Evolutionary conservation across 2,113 vertebrate genomes (phyloP), one percentile per base, ranked within the genome.

Genomic region (Mohoua ochrocephala): DNA sequence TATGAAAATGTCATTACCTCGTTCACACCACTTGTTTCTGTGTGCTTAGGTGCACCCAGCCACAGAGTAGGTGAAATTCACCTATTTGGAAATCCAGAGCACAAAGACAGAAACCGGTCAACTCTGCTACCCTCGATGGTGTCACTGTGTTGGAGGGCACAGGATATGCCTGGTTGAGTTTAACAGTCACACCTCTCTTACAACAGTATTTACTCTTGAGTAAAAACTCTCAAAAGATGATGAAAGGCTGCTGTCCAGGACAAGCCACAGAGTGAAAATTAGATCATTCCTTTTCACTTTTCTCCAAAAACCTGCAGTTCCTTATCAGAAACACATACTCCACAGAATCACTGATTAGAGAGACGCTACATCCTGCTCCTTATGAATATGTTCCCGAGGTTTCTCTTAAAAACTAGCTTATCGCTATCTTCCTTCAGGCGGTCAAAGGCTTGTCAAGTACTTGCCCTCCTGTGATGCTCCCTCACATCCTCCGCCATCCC

Each of bases 1-100:
- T 71, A 41, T 20, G 49, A 71, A 81, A 87, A 71, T 2, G 4
- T 35, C 56, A 74, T 74, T 50, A 39, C 13, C 21, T 74, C 2
- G 0, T 35, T 53, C 47, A 39, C 20, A 27, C 0, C 0, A 15
- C 23, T 71, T 67, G 28, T 37, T 63, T 63, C 5, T 8, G 21
- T 28, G 27, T 35, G 35, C 30, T 35, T 13, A 70, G 30, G 9
- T 59, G 28, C 42, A 44, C 7, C 4, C 56, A 39, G 24, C 42
- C 39, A 63, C 24, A 78, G 20, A 54, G 42, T 1, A 30, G 27
- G 27, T 67, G 15, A 81, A 74, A 67, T 30, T 35, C 30, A 45
- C 35, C 28, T 37, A 9, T 13, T n/a, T 28, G 44, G 35, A 84
- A 79, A 65, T 28, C 19, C 57, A 75, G 33, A 47, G 39, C 16